Base-by-base conservation (phyloP, 2,888 invertebrate species). In the Stegophylla sp. region DNA sequence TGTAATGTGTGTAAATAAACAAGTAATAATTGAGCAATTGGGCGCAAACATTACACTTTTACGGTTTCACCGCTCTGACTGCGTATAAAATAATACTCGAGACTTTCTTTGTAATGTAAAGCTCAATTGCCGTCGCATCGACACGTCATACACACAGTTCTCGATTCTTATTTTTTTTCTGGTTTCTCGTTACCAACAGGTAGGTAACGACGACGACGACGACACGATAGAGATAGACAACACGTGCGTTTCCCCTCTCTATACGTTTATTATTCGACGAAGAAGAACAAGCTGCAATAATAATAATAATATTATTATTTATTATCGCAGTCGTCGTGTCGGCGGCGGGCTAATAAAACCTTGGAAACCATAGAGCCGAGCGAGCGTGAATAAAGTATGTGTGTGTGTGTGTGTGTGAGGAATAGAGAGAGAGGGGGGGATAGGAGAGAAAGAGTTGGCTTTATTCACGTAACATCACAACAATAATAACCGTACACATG, bases 171-270 rank as follows among this genome's bases (percentile, higher is more conserved):
- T 53, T n/a, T 53, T 53, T 51, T 72, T 73, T 73, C 63, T 17
- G 51, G 41, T 51, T 75, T 75, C 63, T 75, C 23, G 23, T 56
- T 41, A 72, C 28, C 74, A 75, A 75, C 74, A 75, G 63, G 74
- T 75, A 75, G 63, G 48, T 74, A 15, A 72, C 26, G 12, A 41
- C 71, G 12, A 20, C 20, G 63, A 48, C 48, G 17, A 72, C 73
- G 45, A 61, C 59, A n/a, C n/a, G n/a, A n/a, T n/a, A n/a, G n/a
- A n/a, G n/a, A n/a, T n/a, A 73, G 59, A 75, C 48, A 73, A 61
- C 73, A 75, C 63, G 74, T 75, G 74, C 63, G 63, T 64, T 75
- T 75, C 74, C 48, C 63, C 26, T 13, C 59, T 26, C 12, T 26
- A 20, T n/a, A 0, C 17, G 26, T 41, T 1, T 34, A 17, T 48